phyloP scores from a whole-genome alignment of 2,797 vertebrate species.

The Gambelia wislizenii region DNA sequence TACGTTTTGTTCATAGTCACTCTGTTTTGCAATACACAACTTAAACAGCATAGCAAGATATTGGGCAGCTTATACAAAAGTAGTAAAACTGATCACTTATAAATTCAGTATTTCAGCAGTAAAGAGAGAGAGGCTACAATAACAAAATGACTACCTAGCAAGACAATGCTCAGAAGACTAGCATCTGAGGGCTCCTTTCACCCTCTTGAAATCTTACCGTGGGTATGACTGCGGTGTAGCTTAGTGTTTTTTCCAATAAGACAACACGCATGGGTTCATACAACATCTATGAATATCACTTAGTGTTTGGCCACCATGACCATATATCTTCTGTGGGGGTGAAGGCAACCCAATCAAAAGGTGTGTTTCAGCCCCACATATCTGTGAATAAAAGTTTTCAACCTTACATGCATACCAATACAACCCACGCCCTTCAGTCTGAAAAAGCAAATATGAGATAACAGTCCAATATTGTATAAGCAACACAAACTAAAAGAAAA shows the following conservation, averaged over 20 bases:
- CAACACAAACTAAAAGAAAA: slow-evolving; percentile 62
- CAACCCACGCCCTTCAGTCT: slow-evolving; percentile 64
- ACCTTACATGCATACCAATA: slow-evolving; percentile 77
- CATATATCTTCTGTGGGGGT: slow-evolving; percentile 49
- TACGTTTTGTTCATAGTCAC: slow-evolving; percentile 79
- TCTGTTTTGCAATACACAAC: slow-evolving; percentile 82
- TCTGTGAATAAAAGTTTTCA: slow-evolving; percentile 19
- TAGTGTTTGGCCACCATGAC: slow-evolving; percentile 71
- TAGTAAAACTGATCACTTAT: slow-evolving; percentile 81
- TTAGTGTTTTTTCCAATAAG: slow-evolving; percentile 70
- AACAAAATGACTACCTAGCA: slow-evolving; percentile 78
- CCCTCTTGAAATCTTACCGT: slow-evolving; percentile 71
- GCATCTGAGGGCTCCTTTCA: slow-evolving; percentile 67
- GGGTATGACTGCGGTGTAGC: slow-evolving; percentile 68
- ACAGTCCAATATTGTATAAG: slow-evolving; percentile 38
- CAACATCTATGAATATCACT: slow-evolving; percentile 71
- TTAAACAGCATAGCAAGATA: slow-evolving; percentile 84
- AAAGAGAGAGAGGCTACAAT: slow-evolving; percentile 75
- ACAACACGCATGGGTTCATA: slow-evolving; percentile 65
- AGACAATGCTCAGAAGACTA: slow-evolving; percentile 78
- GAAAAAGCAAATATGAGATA: slow-evolving; percentile 72
- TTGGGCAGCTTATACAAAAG: slow-evolving; percentile 81
- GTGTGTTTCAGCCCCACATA: slow-evolving; percentile 76
- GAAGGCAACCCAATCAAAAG: slow-evolving; percentile 54
- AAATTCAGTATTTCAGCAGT: slow-evolving; percentile 79